Evolutionary conservation across 2,113 vertebrate species (phyloP), one percentile per base, ranked within the genome.

Genomic region (Perccottus glenii): DNA sequence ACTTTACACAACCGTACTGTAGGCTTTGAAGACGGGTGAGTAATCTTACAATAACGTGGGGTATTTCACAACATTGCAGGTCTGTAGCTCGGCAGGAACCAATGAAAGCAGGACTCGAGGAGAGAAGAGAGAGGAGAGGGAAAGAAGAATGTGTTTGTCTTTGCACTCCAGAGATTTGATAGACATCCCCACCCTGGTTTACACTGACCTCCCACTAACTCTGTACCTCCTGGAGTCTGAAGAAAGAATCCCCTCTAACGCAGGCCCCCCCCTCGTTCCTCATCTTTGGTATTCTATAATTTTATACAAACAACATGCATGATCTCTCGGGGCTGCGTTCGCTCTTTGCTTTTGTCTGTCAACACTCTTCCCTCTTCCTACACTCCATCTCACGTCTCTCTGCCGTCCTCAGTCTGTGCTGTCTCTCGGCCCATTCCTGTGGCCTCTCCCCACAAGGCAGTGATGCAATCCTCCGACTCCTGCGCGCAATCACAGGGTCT

Each of bases 401-500:
- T 35, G 8, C 65, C 12, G 5, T 38, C 33, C 44, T 33, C 53
- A 11, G 35, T 57, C n/a, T n/a, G n/a, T n/a, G n/a, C 35, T 42
- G 32, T 35, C 14, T 64, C 60, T 61, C 59, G 73, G 81, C 77
- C 77, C 78, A 85, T 89, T 90, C 84, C 86, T 86, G 83, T 82
- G 85, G 86, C 82, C 81, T 88, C 81, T 85, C 87, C 81, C 86
- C 73, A 81, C 87, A 84, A 55, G 83, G 70, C 89, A 78, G 88
- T 92, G 92, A 92, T 92, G 92, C 91, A 93, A 93, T 92, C 77
- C 88, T 75, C 69, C 36, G 70, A 88, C 88, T 91, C 86, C 87
- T 83, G 86, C 64, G 53, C 70, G 91, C 91, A 93, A 93, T 93
- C 87, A 77, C 85, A 81, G 81, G 75, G 85, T 81, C 85, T 88